Conservation (phyloP, 1,140 invertebrate species). For the Heliconius congener region DNA sequence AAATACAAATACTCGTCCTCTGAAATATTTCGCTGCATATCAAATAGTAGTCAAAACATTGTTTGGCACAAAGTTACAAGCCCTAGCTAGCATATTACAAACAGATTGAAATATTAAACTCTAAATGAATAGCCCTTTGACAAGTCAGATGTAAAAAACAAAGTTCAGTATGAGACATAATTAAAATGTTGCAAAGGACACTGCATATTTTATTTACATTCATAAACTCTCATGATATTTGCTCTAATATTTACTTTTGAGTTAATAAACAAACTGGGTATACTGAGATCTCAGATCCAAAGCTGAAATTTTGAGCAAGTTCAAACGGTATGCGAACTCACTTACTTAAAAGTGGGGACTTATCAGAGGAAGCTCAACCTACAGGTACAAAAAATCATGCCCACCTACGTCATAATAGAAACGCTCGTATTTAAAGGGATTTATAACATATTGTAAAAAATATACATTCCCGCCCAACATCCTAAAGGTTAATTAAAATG, state of each 20-base stretch:
- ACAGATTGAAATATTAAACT: conserved; percentile 10
- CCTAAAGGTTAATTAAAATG: too few relatives aligned
- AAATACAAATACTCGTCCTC: neutral
- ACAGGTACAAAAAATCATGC: too few relatives aligned
- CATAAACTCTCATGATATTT: neutral
- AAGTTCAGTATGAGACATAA: neutral
- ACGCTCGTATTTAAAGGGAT: too few relatives aligned
- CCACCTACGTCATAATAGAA: too few relatives aligned
- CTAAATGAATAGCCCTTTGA: neutral
- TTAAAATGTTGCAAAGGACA: neutral
- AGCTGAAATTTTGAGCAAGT: too few relatives aligned
- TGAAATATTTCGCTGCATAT: neutral
- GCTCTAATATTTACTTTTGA: neutral
- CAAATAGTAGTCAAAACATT: conserved; percentile 6
- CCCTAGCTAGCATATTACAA: neutral
- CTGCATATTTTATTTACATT: conserved; percentile 6
- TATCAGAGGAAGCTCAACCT: too few relatives aligned
- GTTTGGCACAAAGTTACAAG: neutral
- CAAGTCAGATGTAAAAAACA: conserved; percentile 8
- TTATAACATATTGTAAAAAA: too few relatives aligned
- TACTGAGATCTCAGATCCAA: too few relatives aligned
- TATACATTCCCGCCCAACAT: too few relatives aligned
- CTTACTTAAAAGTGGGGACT: too few relatives aligned
- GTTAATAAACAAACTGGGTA: neutral
- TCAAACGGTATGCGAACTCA: too few relatives aligned